Percentiles rank a stretch among this genome's conserved stretches.
Evolutionary conservation across 2,888 invertebrate genomes (phyloP).

Genomic region (Fissipunctia ypsillon): DNA sequence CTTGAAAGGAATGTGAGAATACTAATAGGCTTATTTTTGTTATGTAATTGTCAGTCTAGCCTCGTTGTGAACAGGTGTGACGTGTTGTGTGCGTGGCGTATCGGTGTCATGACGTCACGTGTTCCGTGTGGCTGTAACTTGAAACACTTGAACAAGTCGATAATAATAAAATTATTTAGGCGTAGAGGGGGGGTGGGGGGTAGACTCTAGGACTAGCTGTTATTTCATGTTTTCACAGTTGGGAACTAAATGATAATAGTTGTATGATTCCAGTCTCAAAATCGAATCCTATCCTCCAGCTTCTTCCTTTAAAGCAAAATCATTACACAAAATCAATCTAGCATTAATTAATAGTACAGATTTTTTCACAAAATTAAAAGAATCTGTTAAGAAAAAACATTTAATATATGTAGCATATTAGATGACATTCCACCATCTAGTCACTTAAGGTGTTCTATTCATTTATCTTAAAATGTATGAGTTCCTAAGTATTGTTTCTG

Average conservation of each 20-base stretch:
- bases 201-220: constrained; percentile 59
- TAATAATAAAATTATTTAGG: constrained; percentile 53
- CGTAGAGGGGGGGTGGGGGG: constrained; percentile 43
- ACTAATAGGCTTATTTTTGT: constrained; percentile 53
- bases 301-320: constrained; percentile 50
- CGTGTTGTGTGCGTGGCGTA: constrained; percentile 44
- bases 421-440: constrained; percentile 87
- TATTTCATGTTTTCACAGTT: constrained; percentile 45
- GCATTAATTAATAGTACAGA: constrained; percentile 45
- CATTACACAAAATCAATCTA: constrained; percentile 51
- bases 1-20: constrained; percentile 50
- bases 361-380: constrained; percentile 33
- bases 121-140: constrained; percentile 20
- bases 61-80: constrained; percentile 61
- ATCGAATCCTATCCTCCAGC: constrained; percentile 48
- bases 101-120: constrained; percentile 31
- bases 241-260: constrained; percentile 50
- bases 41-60: constrained; percentile 36
- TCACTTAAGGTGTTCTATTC: constrained; percentile 79
- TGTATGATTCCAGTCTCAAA: constrained; percentile 53
- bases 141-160: constrained; percentile 28
- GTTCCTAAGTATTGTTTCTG: constrained; percentile 65
- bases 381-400: constrained; percentile 42
- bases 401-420: constrained; percentile 70
- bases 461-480: constrained; percentile 64